phyloP scores from a whole-genome alignment of 2,888 invertebrate genomes.

The Diogma glabrata region DNA sequence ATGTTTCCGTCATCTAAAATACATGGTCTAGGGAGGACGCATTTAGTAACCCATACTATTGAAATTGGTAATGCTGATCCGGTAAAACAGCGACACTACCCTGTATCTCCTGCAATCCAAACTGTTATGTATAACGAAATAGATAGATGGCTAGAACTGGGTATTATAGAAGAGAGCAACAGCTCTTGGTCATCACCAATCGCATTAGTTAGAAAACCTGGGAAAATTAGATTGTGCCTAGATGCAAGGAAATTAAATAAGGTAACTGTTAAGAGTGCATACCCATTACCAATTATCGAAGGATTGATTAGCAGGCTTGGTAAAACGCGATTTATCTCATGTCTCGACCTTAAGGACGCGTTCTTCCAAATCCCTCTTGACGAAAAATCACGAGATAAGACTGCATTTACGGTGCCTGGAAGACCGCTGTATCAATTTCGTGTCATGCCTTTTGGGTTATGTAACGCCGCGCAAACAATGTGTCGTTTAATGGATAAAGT shows the following conservation, averaged over 20 bases:
- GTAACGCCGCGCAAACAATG: too few species aligned
- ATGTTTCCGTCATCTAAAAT: neutral
- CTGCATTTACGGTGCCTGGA: neutral
- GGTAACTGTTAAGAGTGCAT: neutral
- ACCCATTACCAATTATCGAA: neutral
- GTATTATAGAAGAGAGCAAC: neutral
- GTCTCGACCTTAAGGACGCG: neutral
- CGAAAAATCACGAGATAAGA: neutral
- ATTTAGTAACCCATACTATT: neutral
- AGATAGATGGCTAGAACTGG: neutral
- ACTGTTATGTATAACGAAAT: neutral
- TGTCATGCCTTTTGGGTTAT: neutral
- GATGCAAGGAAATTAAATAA: neutral
- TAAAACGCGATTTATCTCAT: neutral
- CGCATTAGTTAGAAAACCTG: neutral
- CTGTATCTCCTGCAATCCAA: neutral
- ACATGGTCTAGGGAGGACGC: neutral
- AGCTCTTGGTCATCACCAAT: neutral
- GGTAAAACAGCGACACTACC: neutral
- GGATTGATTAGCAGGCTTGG: neutral
- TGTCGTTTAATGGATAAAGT: too few species aligned
- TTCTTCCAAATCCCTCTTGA: neutral
- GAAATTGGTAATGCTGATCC: neutral
- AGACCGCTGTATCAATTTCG: neutral
- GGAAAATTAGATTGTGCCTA: too few species aligned